Evolutionary conservation across 2,888 invertebrate species (phyloP).

Genomic region (Amphipyra tragopoginis): DNA sequence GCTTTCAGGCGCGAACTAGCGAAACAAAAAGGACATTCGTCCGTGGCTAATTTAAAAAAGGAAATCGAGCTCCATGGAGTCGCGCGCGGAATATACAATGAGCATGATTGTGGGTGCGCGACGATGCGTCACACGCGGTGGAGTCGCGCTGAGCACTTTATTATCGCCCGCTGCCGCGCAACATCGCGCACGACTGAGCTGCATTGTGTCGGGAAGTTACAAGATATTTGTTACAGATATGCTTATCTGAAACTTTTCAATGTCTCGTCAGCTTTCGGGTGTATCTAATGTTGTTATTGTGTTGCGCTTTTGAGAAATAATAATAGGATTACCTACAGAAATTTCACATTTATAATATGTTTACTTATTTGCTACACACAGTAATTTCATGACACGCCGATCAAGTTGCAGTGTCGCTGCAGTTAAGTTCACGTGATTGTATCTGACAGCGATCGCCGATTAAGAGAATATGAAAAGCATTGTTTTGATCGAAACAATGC

Average conservation of each 20-base stretch:
- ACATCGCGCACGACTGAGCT: slow-evolving; percentile 60
- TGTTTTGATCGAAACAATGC: no score
- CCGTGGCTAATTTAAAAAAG: slow-evolving; percentile 89
- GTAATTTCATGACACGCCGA: no score
- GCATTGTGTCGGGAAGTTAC: slow-evolving; percentile 66
- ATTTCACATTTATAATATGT: no score
- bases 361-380: no score
- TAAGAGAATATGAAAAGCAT: no score
- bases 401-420: no score
- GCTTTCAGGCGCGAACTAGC: slow-evolving; percentile 69
- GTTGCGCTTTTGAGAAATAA: slow-evolving; percentile 11
- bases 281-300: slow-evolving; percentile 23
- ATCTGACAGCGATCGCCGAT: no score
- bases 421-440: no score
- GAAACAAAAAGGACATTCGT: slow-evolving; percentile 87
- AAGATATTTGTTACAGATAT: slow-evolving; percentile 58
- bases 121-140: slow-evolving; percentile 78
- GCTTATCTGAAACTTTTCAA: slow-evolving; percentile 44
- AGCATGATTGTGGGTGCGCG: slow-evolving; percentile 86
- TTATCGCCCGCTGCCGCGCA: slow-evolving; percentile 72
- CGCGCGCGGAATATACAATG: slow-evolving; percentile 82
- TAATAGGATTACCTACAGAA: slow-evolving; percentile 12
- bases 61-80: slow-evolving; percentile 82
- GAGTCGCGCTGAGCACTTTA: slow-evolving; percentile 82
- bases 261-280: slow-evolving; percentile 32